Conservation (phyloP, 2,113 vertebrate species). For the Labeo catla region DNA sequence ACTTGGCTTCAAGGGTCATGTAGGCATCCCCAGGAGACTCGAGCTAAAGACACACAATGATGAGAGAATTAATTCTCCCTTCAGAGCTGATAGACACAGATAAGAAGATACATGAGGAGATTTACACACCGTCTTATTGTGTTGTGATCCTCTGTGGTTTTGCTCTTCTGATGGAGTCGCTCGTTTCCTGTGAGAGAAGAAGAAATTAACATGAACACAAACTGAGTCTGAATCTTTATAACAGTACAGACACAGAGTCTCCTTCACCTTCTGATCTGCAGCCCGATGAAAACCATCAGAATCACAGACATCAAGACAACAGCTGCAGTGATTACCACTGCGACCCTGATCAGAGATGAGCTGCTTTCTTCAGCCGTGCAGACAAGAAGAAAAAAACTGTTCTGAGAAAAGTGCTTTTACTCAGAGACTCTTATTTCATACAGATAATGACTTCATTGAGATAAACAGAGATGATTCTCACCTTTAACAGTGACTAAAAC, state of each 20-base stretch:
- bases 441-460: too few relatives aligned
- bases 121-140: background rate
- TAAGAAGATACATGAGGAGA: background rate
- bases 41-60: background rate
- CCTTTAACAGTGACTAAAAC: background rate
- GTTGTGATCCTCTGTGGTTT: background rate
- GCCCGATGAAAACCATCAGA: too few relatives aligned
- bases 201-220: background rate
- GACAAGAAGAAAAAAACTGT: too few relatives aligned
- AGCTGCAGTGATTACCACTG: too few relatives aligned
- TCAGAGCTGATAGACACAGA: conserved; percentile 2
- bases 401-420: too few relatives aligned
- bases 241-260: too few relatives aligned
- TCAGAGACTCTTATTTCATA: too few relatives aligned
- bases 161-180: background rate
- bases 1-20: background rate
- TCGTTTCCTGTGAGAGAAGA: background rate
- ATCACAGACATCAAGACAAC: too few relatives aligned
- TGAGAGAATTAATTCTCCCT: background rate
- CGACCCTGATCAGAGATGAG: too few relatives aligned
- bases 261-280: too few relatives aligned
- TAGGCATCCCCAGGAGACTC: background rate
- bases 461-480: background rate
- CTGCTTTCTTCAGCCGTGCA: too few relatives aligned
- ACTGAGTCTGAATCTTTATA: background rate